These are phyloP conservation scores for Eurytoma californica DNA, from an alignment of 2,888 invertebrate species.

Conservation along the genomic window DNA sequence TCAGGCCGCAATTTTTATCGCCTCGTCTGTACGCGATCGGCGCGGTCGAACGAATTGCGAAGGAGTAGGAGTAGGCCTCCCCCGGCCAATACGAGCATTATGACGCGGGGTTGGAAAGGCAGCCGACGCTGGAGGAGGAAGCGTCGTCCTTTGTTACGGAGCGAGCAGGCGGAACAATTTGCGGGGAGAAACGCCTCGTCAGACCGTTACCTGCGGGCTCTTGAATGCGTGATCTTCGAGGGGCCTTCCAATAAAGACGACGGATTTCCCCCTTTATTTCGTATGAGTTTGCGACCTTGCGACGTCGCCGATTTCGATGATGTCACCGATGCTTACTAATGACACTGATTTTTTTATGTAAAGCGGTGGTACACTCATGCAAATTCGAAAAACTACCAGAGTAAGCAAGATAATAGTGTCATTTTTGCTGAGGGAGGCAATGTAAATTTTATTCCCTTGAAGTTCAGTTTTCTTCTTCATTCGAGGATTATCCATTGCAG, in stretches of 20 bases:
- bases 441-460: too few species aligned
- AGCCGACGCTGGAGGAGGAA: background rate
- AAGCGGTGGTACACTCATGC: too few species aligned
- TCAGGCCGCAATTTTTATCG: constrained; percentile 45
- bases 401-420: too few species aligned
- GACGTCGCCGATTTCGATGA: too few species aligned
- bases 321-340: too few species aligned
- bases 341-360: too few species aligned
- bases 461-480: too few species aligned
- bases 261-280: constrained; percentile 8
- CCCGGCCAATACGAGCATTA: background rate
- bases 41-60: constrained; percentile 10
- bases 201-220: constrained; percentile 3
- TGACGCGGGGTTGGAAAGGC: background rate
- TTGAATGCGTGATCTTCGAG: constrained; percentile 23
- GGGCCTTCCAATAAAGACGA: background rate
- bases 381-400: too few species aligned
- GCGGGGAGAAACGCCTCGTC: constrained; percentile 34
- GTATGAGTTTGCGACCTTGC: background rate
- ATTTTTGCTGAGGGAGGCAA: too few species aligned
- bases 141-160: constrained; percentile 30
- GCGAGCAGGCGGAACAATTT: constrained; percentile 42
- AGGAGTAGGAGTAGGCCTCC: background rate
- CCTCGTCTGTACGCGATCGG: background rate
- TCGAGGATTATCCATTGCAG: too few species aligned